Conservation (phyloP, 2,888 invertebrate genomes). For the Polyommatus iphigenia region DNA sequence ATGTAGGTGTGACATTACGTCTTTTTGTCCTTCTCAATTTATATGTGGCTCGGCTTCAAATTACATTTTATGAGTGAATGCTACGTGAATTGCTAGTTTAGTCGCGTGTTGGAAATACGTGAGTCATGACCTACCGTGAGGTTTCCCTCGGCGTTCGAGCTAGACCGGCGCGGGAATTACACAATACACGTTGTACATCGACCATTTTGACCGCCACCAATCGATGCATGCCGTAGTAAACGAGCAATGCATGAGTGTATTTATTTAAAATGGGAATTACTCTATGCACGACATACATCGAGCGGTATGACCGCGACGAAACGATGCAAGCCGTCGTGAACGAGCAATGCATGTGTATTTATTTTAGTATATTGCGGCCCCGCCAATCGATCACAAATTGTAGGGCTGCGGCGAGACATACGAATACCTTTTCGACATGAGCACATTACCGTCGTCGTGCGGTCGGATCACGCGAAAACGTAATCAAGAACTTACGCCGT, state of each 20-base stretch:
- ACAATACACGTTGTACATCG: conserved; percentile 35
- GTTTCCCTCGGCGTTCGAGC: conserved; percentile 40
- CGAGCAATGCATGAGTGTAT: conserved; percentile 10
- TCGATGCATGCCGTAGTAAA: not conserved
- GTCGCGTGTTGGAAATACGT: conserved; percentile 57
- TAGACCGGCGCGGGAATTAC: conserved; percentile 5
- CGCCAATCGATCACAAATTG: conserved; percentile 43
- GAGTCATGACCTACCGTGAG: conserved; percentile 53
- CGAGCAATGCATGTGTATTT: not conserved
- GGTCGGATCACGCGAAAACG: conserved; percentile 44
- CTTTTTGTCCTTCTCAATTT: conserved; percentile 13
- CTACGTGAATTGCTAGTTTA: conserved; percentile 50
- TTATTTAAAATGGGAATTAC: conserved; percentile 32
- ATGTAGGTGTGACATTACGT: not conserved
- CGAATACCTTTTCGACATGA: conserved; percentile 43
- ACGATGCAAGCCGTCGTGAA: not conserved
- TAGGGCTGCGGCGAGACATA: conserved; percentile 43
- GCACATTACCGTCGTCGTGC: conserved; percentile 42
- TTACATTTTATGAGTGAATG: conserved; percentile 30
- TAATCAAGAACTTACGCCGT: conserved; percentile 41
- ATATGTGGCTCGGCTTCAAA: conserved; percentile 26
- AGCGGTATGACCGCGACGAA: not conserved
- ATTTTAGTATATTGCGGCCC: conserved; percentile 35
- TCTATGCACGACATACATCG: conserved; percentile 34
- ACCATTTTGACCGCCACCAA: not conserved